These are phyloP conservation scores for Microtus oregoni DNA, from an alignment of 2,113 vertebrate species.

Conservation along the genomic window DNA sequence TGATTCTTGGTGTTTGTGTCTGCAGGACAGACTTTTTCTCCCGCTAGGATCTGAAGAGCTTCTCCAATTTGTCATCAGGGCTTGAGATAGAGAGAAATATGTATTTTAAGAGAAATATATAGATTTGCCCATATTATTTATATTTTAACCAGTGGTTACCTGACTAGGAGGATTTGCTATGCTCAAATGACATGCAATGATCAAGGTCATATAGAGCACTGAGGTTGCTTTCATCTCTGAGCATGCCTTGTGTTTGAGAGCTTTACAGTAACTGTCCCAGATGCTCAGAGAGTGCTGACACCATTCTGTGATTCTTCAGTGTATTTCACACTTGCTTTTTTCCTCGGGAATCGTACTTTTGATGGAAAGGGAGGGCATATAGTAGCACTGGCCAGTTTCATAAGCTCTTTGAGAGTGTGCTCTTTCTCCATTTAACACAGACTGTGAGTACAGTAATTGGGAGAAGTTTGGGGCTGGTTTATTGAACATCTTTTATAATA, in stretches of 20 bases:
- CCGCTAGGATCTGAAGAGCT: neutral
- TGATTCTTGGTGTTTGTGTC: conserved; percentile 53
- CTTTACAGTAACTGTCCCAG: neutral
- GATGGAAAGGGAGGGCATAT: neutral
- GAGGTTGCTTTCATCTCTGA: neutral
- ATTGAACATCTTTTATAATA: neutral
- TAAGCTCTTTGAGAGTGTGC: neutral
- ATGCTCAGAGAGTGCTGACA: neutral
- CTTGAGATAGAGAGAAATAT: too few relatives aligned
- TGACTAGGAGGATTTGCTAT: neutral
- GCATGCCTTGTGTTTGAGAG: neutral
- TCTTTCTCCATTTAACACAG: neutral
- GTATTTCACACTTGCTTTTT: neutral
- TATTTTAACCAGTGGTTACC: conserved; percentile 24
- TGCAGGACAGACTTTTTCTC: neutral
- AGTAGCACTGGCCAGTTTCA: neutral
- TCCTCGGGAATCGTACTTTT: neutral
- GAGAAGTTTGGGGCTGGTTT: too few relatives aligned
- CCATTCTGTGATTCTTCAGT: neutral
- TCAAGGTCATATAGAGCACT: neutral
- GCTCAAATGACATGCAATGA: neutral
- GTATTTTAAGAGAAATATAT: too few relatives aligned
- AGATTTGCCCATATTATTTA: conserved; percentile 2
- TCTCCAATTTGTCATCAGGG: neutral
- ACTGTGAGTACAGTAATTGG: too few relatives aligned